phyloP scores from a whole-genome alignment of 2,888 invertebrate species.

The Lepidocyrtoides sp. region DNA sequence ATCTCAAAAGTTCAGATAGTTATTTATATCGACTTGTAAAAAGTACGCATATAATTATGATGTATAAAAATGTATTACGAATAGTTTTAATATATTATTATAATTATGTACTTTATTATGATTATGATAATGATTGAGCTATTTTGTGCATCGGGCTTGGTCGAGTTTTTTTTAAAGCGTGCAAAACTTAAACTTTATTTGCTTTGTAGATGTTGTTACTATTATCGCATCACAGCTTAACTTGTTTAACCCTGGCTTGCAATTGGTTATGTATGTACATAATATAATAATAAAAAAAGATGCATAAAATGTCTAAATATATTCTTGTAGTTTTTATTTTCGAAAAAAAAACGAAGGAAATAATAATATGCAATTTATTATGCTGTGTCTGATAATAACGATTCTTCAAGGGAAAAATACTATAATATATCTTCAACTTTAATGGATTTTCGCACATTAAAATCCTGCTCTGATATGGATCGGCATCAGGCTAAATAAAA shows the following conservation, averaged over 20 bases:
- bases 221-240: constrained; percentile 23
- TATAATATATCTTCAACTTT: constrained; percentile 69
- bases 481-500: constrained; percentile 54
- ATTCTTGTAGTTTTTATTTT: not conserved
- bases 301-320: constrained; percentile 14
- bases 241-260: constrained; percentile 39
- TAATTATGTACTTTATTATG: constrained; percentile 5
- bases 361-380: constrained; percentile 23
- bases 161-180: constrained; percentile 17
- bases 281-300: not conserved
- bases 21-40: no score
- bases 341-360: no score
- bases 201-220: not conserved
- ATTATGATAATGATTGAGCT: no score
- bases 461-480: constrained; percentile 75
- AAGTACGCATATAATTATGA: no score
- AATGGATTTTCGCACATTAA: constrained; percentile 77
- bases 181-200: constrained; percentile 51
- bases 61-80: not conserved
- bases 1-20: no score
- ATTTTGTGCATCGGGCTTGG: no score
- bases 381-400: constrained; percentile 32
- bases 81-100: not conserved
- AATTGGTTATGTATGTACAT: no score
- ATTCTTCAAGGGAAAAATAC: constrained; percentile 67